Evolutionary conservation across 2,888 invertebrate species (phyloP).

Genomic region (Dastarcus helophoroides): DNA sequence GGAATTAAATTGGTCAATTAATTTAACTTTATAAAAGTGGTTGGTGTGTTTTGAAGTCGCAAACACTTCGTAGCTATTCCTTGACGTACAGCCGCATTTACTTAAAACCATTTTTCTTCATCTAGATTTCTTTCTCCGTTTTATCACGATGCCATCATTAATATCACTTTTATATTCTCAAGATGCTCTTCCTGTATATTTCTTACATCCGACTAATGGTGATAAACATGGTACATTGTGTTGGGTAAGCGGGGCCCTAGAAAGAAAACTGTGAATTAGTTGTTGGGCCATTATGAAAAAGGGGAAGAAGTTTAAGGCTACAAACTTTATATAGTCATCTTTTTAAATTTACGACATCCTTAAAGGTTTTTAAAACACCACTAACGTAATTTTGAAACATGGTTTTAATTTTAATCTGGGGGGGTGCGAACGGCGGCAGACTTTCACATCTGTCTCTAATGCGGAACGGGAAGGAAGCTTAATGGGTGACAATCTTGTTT

Average conservation of each 20-base stretch:
- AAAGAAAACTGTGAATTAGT: slow-evolving; percentile 21
- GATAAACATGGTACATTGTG: slow-evolving; percentile 39
- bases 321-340: slow-evolving; percentile 36
- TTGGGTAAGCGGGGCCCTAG: slow-evolving; percentile 25
- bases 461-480: slow-evolving; percentile 23
- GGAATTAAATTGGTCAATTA: slow-evolving; percentile 11
- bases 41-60: slow-evolving; percentile 14
- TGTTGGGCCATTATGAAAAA: slow-evolving; percentile 21
- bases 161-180: slow-evolving; percentile 40
- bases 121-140: slow-evolving; percentile 28
- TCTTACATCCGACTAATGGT: slow-evolving; percentile 37
- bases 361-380: slow-evolving; percentile 36
- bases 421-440: slow-evolving; percentile 21
- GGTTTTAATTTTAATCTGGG: slow-evolving; percentile 38
- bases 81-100: slow-evolving; percentile 26
- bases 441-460: slow-evolving; percentile 23
- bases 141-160: slow-evolving; percentile 37
- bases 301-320: slow-evolving; percentile 28
- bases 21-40: slow-evolving; percentile 11
- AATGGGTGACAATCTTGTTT: slow-evolving; percentile 24
- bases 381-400: slow-evolving; percentile 38
- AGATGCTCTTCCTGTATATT: slow-evolving; percentile 37
- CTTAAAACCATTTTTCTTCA: slow-evolving; percentile 34
- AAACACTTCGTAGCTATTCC: slow-evolving; percentile 17
- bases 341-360: slow-evolving; percentile 38